phyloP scores from a whole-genome alignment of 2,797 vertebrate species.

The Cheracebus regulus region DNA sequence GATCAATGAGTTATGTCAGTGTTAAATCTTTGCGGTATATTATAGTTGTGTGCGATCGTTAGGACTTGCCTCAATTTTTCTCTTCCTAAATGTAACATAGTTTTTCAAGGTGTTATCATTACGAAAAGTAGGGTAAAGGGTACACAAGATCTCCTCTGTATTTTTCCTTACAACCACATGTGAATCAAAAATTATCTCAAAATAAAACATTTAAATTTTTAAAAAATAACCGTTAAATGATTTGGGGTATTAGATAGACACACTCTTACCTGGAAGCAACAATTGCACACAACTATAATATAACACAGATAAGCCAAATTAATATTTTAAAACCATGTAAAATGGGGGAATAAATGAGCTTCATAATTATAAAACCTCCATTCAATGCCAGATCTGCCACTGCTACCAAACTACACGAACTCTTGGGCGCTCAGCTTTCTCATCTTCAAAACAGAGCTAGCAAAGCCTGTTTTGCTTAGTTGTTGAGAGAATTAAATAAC shows the following conservation, averaged over 20 bases:
- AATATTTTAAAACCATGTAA: background rate
- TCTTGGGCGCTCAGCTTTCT: background rate
- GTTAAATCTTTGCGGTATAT: background rate
- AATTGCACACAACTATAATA: too few species aligned
- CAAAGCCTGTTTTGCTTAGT: slow-evolving; percentile 2
- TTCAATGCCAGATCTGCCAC: background rate
- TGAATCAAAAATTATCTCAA: slow-evolving; percentile 12
- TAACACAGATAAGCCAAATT: background rate
- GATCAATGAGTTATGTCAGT: background rate
- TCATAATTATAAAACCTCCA: background rate
- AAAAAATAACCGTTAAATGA: background rate
- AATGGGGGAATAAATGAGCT: background rate
- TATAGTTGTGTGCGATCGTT: background rate
- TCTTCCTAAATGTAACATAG: background rate
- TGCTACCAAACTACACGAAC: background rate
- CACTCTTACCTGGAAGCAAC: background rate
- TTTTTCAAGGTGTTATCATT: background rate
- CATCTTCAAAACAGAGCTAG: slow-evolving; percentile 27
- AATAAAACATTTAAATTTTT: slow-evolving; percentile 20
- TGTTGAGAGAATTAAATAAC: background rate
- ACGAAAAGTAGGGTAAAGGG: background rate
- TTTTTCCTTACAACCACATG: background rate
- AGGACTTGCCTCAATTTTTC: background rate
- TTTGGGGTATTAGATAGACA: background rate
- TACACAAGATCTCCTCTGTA: background rate